These are phyloP conservation scores for Oncorhynchus keta DNA, from an alignment of 2,113 vertebrate species.

Conservation along the genomic window DNA sequence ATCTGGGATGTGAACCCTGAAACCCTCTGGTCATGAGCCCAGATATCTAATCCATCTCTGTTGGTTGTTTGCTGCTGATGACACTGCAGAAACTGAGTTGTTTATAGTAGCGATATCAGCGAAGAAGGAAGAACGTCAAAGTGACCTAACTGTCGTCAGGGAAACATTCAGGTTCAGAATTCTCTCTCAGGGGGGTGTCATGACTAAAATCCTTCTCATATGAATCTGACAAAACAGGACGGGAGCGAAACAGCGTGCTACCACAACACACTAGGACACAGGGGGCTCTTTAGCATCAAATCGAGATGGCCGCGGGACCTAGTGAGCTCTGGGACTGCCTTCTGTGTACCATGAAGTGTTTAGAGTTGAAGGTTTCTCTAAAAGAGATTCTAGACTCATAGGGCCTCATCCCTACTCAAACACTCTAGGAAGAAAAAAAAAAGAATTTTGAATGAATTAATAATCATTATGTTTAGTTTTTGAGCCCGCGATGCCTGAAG, in stretches of 20 bases:
- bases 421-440: background rate
- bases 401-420: background rate
- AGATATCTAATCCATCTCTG: conserved; percentile 31
- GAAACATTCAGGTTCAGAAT: background rate
- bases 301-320: background rate
- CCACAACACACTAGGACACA: conserved; percentile 4
- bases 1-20: conserved; percentile 46
- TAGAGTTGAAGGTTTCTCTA: background rate
- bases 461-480: conserved; percentile 18
- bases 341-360: background rate
- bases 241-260: background rate
- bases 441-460: background rate
- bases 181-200: background rate
- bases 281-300: conserved; percentile 14
- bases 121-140: conserved; percentile 60
- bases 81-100: conserved; percentile 32
- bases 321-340: background rate
- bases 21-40: conserved; percentile 23
- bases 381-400: background rate
- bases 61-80: conserved; percentile 31
- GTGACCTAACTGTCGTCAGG: background rate
- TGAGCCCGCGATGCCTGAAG: background rate
- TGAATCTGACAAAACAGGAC: background rate
- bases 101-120: conserved; percentile 10
- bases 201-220: background rate